A percentile compares a stretch with the other conserved stretches of the same genome.
phyloP scores from a whole-genome alignment of 2,113 vertebrate species.

The Syrrhaptes paradoxus region DNA sequence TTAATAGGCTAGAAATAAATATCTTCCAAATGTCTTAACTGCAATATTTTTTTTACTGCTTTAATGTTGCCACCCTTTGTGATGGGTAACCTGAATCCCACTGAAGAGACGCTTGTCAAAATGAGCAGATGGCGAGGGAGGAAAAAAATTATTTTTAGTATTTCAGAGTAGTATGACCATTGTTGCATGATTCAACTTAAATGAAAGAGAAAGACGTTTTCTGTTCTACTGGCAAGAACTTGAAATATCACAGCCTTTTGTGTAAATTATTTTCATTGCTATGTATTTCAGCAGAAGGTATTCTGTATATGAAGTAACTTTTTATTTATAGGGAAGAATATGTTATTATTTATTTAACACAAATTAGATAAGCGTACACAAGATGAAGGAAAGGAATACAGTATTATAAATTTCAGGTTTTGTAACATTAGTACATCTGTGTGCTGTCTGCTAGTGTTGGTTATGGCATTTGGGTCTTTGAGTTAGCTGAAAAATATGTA shows the following conservation, averaged over 20 bases:
- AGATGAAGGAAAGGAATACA: background rate
- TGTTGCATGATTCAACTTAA: background rate
- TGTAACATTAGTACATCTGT: background rate
- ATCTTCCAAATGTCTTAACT: background rate
- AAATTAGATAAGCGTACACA: background rate
- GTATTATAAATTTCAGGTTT: background rate
- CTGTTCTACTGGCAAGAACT: background rate
- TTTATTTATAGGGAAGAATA: background rate
- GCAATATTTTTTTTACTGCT: background rate
- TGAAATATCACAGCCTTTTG: background rate
- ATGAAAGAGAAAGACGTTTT: background rate
- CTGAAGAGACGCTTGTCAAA: background rate
- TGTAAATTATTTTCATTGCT: background rate
- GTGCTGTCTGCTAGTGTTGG: background rate
- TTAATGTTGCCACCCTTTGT: background rate
- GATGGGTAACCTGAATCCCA: background rate
- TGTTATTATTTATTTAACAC: background rate
- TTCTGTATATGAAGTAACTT: background rate
- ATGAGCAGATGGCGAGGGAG: rapidly evolving
- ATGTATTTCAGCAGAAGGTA: background rate
- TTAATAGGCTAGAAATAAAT: background rate
- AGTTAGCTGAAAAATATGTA: background rate
- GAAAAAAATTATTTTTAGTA: background rate
- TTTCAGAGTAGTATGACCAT: background rate
- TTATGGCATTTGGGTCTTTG: background rate